Conservation (phyloP, 2,888 invertebrate species). For the Drosophila tanythrix region DNA sequence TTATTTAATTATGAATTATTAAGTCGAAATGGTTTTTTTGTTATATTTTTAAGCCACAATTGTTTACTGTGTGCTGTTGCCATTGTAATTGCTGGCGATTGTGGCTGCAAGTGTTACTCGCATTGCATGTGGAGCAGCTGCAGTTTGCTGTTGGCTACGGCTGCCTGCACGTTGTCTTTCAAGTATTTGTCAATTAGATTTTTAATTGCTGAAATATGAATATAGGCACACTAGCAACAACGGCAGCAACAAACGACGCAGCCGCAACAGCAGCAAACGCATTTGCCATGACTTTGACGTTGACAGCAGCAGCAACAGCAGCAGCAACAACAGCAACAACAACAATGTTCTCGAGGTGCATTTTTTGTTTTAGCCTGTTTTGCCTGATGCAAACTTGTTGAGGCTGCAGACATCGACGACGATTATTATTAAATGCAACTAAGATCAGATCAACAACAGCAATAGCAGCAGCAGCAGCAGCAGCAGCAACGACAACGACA, state of each 20-base stretch:
- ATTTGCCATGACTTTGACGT: constrained; percentile 60
- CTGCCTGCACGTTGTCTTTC: constrained; percentile 76
- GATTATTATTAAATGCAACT: constrained; percentile 75
- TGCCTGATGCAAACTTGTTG: constrained; percentile 74
- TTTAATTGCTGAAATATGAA: constrained; percentile 81
- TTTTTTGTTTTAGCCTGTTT: constrained; percentile 66
- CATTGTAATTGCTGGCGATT: constrained; percentile 32
- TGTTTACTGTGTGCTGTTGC: constrained; percentile 24
- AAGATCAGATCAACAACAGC: constrained; percentile 72
- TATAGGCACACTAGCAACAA: constrained; percentile 70
- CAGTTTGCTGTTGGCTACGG: constrained; percentile 25
- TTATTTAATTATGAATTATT: not conserved
- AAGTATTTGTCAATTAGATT: constrained; percentile 81
- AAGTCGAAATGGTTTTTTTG: not conserved
- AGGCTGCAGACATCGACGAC: constrained; percentile 63
- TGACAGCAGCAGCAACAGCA: constrained; percentile 51
- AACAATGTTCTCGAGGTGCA: constrained; percentile 42
- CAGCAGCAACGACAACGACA: constrained; percentile 35
- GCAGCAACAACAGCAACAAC: constrained; percentile 26
- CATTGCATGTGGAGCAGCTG: constrained; percentile 54
- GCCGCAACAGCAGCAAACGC: constrained; percentile 39
- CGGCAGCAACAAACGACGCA: constrained; percentile 32
- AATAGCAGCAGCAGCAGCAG: constrained; percentile 33
- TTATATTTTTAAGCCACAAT: not conserved
- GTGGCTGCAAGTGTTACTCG: constrained; percentile 37